Evolutionary conservation across 2,113 vertebrate species (phyloP), one percentile per base, ranked within the genome.

Genomic region (Cacatua alba): DNA sequence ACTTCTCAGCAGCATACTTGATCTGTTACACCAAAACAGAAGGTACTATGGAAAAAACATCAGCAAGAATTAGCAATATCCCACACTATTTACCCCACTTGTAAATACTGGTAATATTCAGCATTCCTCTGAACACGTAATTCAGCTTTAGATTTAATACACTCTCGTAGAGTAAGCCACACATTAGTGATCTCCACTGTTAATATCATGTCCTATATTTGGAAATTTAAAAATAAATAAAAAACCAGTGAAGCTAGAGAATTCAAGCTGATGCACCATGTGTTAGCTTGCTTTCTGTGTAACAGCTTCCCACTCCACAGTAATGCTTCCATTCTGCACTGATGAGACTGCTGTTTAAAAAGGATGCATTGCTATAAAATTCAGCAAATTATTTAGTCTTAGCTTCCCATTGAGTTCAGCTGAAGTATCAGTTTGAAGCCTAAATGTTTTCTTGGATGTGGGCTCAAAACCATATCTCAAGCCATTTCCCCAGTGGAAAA

Each of bases 361-460:
- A 85, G 60, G 59, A 88, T 72, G n/a, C 31, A 65, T 25, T 72
- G n/a, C 70, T 25, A 68, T 6, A 79, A 85, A 94, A 87, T 62
- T 60, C 86, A 94, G 48, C n/a, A 60, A 53, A 86, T 71, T 57
- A 70, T 88, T 94, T 69, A 74, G 76, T 76, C 48, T 70, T 69
- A 78, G 69, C 39, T 89, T 87, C 26, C 24, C 35, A 52, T 43
- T 89, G 72, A 86, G 78, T 75, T 94, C 83, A 88, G 24, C 33
- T 82, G 86, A 78, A 84, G n/a, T 53, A 49, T 16, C 51, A 84
- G 24, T 11, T 92, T 15, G 60, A 86, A 95, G 65, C 70, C 29
- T 55, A 89, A 89, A 88, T 75, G 72, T 76, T 92, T 92, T 77
- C 78, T 92, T 96, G 74, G 84, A 87, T 80, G 49, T 71, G 65